phyloP scores from a whole-genome alignment of 2,113 vertebrate species.

The Psilopogon haemacephalus region DNA sequence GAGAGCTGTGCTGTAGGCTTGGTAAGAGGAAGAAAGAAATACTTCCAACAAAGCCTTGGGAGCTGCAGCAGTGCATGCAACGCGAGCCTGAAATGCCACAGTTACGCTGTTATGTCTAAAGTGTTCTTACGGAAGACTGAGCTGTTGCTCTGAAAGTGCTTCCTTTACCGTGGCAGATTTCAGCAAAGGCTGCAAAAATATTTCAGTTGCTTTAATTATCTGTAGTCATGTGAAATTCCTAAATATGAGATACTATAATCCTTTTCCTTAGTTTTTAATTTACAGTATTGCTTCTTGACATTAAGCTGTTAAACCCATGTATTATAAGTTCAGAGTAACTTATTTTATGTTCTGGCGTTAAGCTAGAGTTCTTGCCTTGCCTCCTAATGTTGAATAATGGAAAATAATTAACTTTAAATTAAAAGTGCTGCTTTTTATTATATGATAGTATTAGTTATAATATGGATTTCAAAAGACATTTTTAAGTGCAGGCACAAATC shows the following conservation, averaged over 20 bases:
- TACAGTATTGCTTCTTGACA: conserved; percentile 39
- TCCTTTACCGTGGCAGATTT: not conserved
- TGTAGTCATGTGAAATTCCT: not conserved
- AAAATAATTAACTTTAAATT: conserved; percentile 74
- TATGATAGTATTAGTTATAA: conserved; percentile 65
- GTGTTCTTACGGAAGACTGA: not conserved
- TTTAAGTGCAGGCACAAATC: conserved; percentile 67
- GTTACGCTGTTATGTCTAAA: not conserved
- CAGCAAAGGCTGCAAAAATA: not conserved
- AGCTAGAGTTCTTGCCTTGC: conserved; percentile 57
- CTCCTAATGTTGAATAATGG: conserved; percentile 67
- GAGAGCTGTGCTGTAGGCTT: not conserved
- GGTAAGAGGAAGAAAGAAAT: not conserved
- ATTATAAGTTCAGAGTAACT: conserved; percentile 64
- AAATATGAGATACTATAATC: conserved; percentile 8
- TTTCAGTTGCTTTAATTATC: conserved; percentile 1
- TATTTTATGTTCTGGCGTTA: conserved; percentile 49
- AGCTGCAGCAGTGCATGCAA: not conserved
- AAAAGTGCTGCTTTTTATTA: conserved; percentile 69
- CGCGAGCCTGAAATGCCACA: not conserved
- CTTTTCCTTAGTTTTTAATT: conserved; percentile 57
- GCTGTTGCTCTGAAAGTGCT: not conserved
- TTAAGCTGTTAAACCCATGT: conserved; percentile 59
- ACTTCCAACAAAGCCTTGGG: not conserved
- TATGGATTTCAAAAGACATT: conserved; percentile 69